These are phyloP conservation scores for Stegophylla sp. DNA, from an alignment of 2,888 invertebrate species.

Conservation along the genomic window DNA sequence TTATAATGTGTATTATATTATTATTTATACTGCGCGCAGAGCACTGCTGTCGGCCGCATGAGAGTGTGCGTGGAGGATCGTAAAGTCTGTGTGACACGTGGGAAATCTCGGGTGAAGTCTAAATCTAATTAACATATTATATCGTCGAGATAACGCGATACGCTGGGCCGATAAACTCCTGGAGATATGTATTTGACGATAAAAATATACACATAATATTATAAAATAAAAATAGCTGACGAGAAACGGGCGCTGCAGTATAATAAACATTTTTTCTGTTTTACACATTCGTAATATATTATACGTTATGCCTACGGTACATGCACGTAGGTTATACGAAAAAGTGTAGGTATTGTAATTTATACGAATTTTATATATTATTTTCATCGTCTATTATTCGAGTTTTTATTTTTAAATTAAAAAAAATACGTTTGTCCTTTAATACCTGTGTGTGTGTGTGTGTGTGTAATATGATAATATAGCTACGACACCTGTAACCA, in stretches of 20 bases:
- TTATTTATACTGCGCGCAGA: neutral
- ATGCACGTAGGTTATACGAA: neutral
- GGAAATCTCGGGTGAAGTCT: constrained; percentile 15
- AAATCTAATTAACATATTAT: constrained; percentile 44
- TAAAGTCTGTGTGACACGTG: constrained; percentile 38
- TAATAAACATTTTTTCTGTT: too few relatives aligned
- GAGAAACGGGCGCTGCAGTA: neutral
- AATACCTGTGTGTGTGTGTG: too few relatives aligned
- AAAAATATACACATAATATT: neutral
- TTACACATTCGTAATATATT: too few relatives aligned
- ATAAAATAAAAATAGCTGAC: neutral
- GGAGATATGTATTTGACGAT: constrained; percentile 26
- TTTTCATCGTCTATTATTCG: neutral
- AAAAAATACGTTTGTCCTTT: constrained; percentile 1
- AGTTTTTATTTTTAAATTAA: constrained; percentile 26
- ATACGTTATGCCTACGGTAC: too few relatives aligned
- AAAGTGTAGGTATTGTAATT: neutral
- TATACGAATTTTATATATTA: constrained; percentile 24
- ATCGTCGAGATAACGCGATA: constrained; percentile 25
- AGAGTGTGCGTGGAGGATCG: neutral
- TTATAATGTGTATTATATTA: too few relatives aligned
- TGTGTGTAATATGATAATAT: constrained; percentile 6
- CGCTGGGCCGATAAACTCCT: neutral
- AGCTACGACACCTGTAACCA: too few relatives aligned
- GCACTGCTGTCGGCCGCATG: neutral